These are phyloP conservation scores for Leptopterna dolabrata DNA, from an alignment of 2,888 invertebrate genomes.

Conservation along the genomic window DNA sequence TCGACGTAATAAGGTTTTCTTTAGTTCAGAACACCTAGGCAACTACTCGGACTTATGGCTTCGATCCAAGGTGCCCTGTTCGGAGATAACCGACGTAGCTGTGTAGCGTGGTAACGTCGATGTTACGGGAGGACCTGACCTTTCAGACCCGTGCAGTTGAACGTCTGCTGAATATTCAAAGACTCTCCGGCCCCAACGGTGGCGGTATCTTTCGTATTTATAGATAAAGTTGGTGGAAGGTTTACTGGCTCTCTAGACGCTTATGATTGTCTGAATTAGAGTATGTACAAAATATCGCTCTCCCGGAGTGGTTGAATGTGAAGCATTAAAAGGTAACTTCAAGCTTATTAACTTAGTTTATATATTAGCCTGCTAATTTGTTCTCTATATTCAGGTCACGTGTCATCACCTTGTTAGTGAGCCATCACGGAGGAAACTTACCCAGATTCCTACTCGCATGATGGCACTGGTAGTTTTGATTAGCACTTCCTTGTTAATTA, in stretches of 20 bases:
- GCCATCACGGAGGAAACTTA: too few species aligned
- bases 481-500: too few species aligned
- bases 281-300: not conserved
- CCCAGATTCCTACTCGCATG: too few species aligned
- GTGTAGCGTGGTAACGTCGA: not conserved
- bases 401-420: too few species aligned
- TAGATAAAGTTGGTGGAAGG: slow-evolving; percentile 10
- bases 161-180: slow-evolving; percentile 23
- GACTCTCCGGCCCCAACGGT: not conserved
- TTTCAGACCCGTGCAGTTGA: slow-evolving; percentile 6
- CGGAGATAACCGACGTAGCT: not conserved
- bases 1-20: too few species aligned
- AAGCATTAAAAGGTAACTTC: not conserved
- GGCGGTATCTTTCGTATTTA: not conserved
- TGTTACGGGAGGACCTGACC: not conserved
- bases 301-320: not conserved
- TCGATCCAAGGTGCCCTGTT: not conserved
- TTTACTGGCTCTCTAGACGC: not conserved
- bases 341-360: not conserved
- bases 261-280: not conserved
- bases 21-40: too few species aligned
- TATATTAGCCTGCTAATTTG: not conserved
- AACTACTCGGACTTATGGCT: not conserved
- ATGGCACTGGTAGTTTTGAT: too few species aligned
- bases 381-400: too few species aligned